A percentile compares a stretch with the other conserved stretches of the same genome.
These are phyloP conservation scores for Belgica antarctica DNA, from an alignment of 2,888 invertebrate genomes.

Conservation along the genomic window DNA sequence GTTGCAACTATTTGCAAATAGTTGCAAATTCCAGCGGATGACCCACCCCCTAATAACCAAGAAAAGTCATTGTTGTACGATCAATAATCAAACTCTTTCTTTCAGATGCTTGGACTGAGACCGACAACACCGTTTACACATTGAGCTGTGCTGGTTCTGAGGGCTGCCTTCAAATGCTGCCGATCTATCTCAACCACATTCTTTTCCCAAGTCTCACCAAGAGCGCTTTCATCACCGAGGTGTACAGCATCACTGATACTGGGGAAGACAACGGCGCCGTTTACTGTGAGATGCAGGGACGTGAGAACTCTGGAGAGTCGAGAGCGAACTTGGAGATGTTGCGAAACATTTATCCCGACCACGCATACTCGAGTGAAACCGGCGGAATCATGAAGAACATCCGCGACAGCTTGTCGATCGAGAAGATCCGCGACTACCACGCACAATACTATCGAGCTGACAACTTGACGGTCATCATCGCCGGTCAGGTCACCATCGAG, in stretches of 20 bases:
- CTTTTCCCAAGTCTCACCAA: constrained; percentile 80
- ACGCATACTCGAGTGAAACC: constrained; percentile 80
- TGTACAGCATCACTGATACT: constrained; percentile 84
- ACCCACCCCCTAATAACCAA: no score
- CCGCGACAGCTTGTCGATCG: constrained; percentile 73
- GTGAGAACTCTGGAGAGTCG: constrained; percentile 77
- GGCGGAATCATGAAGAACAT: constrained; percentile 84
- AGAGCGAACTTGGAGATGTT: constrained; percentile 65
- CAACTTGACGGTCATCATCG: constrained; percentile 79
- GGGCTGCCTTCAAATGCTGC: constrained; percentile 84
- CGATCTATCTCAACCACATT: constrained; percentile 88
- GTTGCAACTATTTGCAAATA: no score
- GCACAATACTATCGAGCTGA: constrained; percentile 83
- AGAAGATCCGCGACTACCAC: constrained; percentile 78
- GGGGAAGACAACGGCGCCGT: constrained; percentile 91
- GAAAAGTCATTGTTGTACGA: no score
- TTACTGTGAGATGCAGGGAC: constrained; percentile 92
- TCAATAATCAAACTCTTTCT: no score
- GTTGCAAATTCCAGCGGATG: no score
- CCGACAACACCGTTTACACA: constrained; percentile 87
- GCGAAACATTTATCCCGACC: constrained; percentile 73
- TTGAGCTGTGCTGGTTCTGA: constrained; percentile 82
- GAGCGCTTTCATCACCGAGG: constrained; percentile 81
- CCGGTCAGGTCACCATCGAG: constrained; percentile 73
- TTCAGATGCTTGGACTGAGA: constrained; percentile 52